Evolutionary conservation across 2,888 invertebrate species (phyloP).

Genomic region (Habrosyne pyritoides): DNA sequence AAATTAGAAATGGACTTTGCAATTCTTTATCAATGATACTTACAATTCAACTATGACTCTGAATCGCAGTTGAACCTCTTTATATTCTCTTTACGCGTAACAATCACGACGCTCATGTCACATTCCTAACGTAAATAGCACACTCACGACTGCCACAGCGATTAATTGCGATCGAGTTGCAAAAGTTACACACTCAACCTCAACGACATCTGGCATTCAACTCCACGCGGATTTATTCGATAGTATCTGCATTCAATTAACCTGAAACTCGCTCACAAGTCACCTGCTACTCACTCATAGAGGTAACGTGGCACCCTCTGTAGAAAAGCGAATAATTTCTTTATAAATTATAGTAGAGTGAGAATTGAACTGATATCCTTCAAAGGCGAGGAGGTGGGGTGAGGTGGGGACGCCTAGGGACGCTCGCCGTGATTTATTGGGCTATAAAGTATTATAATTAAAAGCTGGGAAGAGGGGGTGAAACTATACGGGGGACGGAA

Average conservation of each 20-base stretch:
- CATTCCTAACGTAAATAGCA: not conserved
- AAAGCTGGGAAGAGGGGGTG: constrained; percentile 80
- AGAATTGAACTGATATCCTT: constrained; percentile 88
- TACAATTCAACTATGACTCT: too few species aligned
- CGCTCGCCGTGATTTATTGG: constrained; percentile 87
- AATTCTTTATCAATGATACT: too few species aligned
- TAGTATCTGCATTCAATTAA: not conserved
- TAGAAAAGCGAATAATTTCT: constrained; percentile 84
- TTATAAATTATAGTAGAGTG: constrained; percentile 87
- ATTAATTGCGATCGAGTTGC: not conserved
- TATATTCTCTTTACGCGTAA: too few species aligned
- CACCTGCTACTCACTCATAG: constrained; percentile 23
- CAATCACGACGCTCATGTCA: not conserved
- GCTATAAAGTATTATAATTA: constrained; percentile 92
- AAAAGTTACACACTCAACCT: constrained; percentile 1
- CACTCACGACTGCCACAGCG: not conserved
- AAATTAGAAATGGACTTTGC: too few species aligned
- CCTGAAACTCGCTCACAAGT: constrained; percentile 12
- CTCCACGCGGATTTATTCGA: not conserved
- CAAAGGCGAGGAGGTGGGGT: constrained; percentile 62
- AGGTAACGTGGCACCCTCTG: constrained; percentile 30
- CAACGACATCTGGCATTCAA: not conserved
- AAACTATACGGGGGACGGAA: constrained; percentile 74
- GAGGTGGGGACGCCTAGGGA: constrained; percentile 63
- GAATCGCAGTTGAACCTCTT: too few species aligned